These are phyloP conservation scores for Petrocephalus sullivani DNA, from an alignment of 2,797 vertebrate species.

Conservation along the genomic window DNA sequence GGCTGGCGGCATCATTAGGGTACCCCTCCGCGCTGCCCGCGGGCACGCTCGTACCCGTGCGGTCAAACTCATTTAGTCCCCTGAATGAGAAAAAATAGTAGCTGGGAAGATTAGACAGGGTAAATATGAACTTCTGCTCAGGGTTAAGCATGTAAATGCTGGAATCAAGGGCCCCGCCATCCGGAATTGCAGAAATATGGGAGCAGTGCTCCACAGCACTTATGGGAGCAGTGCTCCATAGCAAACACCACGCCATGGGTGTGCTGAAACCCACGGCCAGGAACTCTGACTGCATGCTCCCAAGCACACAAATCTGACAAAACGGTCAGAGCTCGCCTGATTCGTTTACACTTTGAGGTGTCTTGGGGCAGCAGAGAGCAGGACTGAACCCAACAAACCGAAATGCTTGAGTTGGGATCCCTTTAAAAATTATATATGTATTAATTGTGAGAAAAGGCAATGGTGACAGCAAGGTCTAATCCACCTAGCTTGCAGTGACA, in stretches of 20 bases:
- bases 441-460: neutral
- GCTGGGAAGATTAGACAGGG: neutral
- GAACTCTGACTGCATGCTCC: neutral
- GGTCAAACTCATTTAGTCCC: neutral
- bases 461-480: neutral
- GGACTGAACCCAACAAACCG: neutral
- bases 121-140: neutral
- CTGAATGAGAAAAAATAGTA: neutral
- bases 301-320: neutral
- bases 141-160: neutral
- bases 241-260: neutral
- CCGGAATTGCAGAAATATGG: neutral
- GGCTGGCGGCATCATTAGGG: conserved; percentile 2
- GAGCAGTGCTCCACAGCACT: neutral
- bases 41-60: neutral
- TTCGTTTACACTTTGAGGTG: neutral
- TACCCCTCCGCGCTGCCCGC: neutral
- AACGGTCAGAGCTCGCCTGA: neutral
- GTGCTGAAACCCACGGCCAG: neutral
- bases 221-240: neutral
- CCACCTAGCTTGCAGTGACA: neutral
- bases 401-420: neutral
- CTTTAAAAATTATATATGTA: neutral
- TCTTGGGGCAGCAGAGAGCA: neutral
- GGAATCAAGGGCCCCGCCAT: neutral